phyloP scores from a whole-genome alignment of 2,797 vertebrate species.

The Brachyrhaphis roseni region DNA sequence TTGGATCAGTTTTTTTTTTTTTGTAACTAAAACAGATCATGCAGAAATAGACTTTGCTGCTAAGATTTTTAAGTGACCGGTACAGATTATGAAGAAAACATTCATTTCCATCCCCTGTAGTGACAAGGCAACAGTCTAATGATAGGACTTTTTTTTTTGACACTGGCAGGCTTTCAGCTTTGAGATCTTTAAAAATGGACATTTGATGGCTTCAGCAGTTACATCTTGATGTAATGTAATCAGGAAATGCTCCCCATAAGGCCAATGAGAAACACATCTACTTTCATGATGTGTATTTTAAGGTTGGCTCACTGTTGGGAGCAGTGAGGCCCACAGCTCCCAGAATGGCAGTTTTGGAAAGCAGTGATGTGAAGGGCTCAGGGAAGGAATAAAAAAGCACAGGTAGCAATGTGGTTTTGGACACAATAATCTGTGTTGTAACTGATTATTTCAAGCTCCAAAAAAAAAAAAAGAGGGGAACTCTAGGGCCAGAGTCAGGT shows the following conservation, averaged over 20 bases:
- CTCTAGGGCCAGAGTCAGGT: not conserved
- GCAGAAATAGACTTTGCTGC: not conserved
- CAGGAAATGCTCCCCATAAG: conserved; percentile 61
- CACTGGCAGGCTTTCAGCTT: conserved; percentile 35
- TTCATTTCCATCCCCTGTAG: conserved; percentile 10
- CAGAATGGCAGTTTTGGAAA: conserved; percentile 51
- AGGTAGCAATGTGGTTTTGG: conserved; percentile 14
- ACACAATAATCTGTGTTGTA: conserved; percentile 43
- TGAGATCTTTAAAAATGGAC: conserved; percentile 25
- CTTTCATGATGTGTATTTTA: conserved; percentile 72
- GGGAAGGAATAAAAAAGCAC: not conserved
- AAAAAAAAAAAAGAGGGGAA: conserved; percentile 14
- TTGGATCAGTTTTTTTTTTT: not conserved
- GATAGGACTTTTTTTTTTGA: conserved; percentile 20
- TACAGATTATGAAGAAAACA: not conserved
- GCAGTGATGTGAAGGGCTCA: conserved; percentile 31
- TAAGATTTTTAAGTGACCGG: not conserved
- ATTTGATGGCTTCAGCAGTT: conserved; percentile 51
- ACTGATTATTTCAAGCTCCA: conserved; percentile 25
- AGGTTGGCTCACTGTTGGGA: conserved; percentile 45
- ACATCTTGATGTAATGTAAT: conserved; percentile 55
- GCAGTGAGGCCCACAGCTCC: conserved; percentile 43
- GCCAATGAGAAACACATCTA: conserved; percentile 52
- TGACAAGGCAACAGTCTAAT: conserved; percentile 24
- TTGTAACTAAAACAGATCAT: not conserved